Conservation (phyloP, 1,140 invertebrate genomes). For the Pachypeltis micranthus region DNA sequence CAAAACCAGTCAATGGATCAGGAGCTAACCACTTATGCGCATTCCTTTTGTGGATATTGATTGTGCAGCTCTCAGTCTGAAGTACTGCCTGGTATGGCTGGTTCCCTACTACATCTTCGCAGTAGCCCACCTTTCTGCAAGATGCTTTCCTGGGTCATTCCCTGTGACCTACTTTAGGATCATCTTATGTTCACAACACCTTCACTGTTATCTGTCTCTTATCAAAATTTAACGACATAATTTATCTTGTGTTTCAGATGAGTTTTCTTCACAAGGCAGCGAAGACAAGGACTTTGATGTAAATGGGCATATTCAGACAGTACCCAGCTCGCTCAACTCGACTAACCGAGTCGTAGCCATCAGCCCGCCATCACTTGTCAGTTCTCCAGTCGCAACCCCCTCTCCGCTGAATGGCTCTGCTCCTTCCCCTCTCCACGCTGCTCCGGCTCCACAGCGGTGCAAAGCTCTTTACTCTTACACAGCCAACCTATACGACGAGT, state of each 20-base stretch:
- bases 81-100: too few species aligned
- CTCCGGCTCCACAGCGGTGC: conserved; percentile 41
- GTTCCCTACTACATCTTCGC: too few species aligned
- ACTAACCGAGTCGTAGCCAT: background rate
- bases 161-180: too few species aligned
- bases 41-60: too few species aligned
- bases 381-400: background rate
- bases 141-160: too few species aligned
- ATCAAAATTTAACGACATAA: background rate
- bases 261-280: conserved; percentile 58
- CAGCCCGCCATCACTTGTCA: conserved; percentile 24
- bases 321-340: background rate
- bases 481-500: conserved; percentile 77
- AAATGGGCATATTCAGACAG: background rate
- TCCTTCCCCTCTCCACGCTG: background rate
- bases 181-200: too few species aligned
- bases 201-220: background rate
- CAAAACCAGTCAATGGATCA: too few species aligned
- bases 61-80: too few species aligned
- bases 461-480: conserved; percentile 77
- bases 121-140: too few species aligned
- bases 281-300: conserved; percentile 31
- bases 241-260: conserved; percentile 40
- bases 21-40: too few species aligned
- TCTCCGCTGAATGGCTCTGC: background rate